Base-by-base conservation (phyloP, 2,113 vertebrate genomes). In the Calidris pygmaea region DNA sequence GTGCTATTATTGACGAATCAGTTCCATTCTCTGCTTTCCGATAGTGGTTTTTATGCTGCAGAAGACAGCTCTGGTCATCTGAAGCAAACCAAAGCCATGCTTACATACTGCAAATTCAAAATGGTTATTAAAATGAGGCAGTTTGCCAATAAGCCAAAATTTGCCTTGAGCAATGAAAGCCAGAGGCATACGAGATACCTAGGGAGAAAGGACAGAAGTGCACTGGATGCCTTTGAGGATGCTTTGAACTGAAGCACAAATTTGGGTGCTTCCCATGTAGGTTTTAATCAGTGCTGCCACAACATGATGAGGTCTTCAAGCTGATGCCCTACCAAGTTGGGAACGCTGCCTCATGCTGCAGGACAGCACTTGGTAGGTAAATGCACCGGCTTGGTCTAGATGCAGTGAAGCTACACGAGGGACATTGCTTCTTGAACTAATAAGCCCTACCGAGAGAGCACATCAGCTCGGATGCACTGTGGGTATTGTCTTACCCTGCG, bases 61-160 rank as follows among this genome's bases (percentile, higher is more conserved):
- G 12, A 86, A 89, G 34, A 35, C 24, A 95, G 37, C 12, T 16
- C 37, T 75, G 35, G 5, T 68, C 56, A 60, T 17, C 48, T 62
- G 11, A 78, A 94, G 66, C n/a, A 94, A 94, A 79, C 29, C 50
- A 79, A 94, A 92, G 12, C 21, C 34, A 73, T 58, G 26, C 12
- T 82, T 78, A 68, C 30, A 55, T 17, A 55, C 17, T 30, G 29
- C 29, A 17, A 55, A 55, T 66, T 78, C 58, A 82, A 76, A 91
- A 68, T 0, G 7, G 23, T 70, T 73, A 85, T 41, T 79, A 70
- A 79, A 79, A 79, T 1, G 3, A 94, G 29, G 47, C 19, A 87
- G 7, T 32, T 90, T 70, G 67, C 22, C 12, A 27, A 41, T 35
- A 82, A 68, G 53, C 29, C 26, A 87, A 85, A 70, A 89, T 37